These are phyloP conservation scores for Drosophila chauvacae DNA, from an alignment of 1,140 invertebrate species.

Conservation along the genomic window DNA sequence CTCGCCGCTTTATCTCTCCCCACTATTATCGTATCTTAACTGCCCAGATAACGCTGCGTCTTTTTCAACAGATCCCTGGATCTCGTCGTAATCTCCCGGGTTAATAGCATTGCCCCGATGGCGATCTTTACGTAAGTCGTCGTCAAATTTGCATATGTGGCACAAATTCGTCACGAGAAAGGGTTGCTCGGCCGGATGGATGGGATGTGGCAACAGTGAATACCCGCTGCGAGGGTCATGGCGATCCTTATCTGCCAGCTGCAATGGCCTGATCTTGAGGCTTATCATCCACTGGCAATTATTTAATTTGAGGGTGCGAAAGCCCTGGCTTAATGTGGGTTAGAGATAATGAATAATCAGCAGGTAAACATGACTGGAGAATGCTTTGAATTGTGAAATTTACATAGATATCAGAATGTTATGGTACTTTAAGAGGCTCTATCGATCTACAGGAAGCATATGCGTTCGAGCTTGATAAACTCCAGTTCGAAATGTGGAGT, in stretches of 20 bases:
- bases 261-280: conserved; percentile 21
- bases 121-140: conserved; percentile 59
- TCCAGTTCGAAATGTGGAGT: conserved; percentile 2
- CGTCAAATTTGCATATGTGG: conserved; percentile 67
- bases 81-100: conserved; percentile 27
- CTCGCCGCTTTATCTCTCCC: conserved; percentile 29
- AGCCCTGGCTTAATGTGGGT: conserved; percentile 20
- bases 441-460: conserved; percentile 1
- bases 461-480: not conserved
- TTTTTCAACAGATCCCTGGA: conserved; percentile 34
- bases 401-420: conserved; percentile 10
- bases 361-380: not conserved
- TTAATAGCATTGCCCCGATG: conserved; percentile 51
- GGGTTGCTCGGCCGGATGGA: not conserved
- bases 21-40: conserved; percentile 55
- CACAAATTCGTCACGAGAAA: conserved; percentile 59
- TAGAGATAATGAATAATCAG: conserved; percentile 19
- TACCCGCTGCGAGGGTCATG: conserved; percentile 38
- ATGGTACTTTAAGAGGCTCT: conserved; percentile 15
- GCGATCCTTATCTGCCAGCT: conserved; percentile 26
- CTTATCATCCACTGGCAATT: conserved; percentile 38
- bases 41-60: conserved; percentile 64
- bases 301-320: conserved; percentile 34
- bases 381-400: conserved; percentile 7
- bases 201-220: conserved; percentile 34